These are phyloP conservation scores for Oreohelix idahoensis DNA, from an alignment of 1,140 invertebrate genomes.

Conservation along the genomic window DNA sequence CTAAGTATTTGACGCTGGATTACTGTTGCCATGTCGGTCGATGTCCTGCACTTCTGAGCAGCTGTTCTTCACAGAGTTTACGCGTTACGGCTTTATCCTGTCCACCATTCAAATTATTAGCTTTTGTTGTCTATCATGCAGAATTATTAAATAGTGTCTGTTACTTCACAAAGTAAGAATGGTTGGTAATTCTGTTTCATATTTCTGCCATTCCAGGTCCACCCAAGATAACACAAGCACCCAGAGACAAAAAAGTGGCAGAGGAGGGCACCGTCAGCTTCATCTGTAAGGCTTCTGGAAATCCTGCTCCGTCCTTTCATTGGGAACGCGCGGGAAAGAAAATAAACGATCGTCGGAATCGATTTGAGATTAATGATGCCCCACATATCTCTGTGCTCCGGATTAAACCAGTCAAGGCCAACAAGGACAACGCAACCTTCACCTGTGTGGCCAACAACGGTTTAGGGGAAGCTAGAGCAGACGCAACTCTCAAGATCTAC, in stretches of 20 bases:
- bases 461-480: conserved; percentile 88
- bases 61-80: too few species aligned
- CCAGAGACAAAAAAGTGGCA: conserved; percentile 77
- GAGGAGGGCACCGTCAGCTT: conserved; percentile 93
- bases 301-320: conserved; percentile 88
- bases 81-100: too few species aligned
- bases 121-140: too few species aligned
- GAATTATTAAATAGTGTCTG: too few species aligned
- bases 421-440: conserved; percentile 85
- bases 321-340: conserved; percentile 91
- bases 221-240: conserved; percentile 64
- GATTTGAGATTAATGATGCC: conserved; percentile 72
- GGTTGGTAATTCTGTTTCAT: neutral
- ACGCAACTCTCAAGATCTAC: conserved; percentile 89
- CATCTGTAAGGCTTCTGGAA: conserved; percentile 92
- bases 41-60: too few species aligned
- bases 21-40: too few species aligned
- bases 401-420: conserved; percentile 89
- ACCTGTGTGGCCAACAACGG: conserved; percentile 67
- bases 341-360: conserved; percentile 77
- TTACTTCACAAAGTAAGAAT: too few species aligned
- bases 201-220: conserved; percentile 56
- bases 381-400: conserved; percentile 87
- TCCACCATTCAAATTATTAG: too few species aligned
- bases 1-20: too few species aligned